phyloP scores from a whole-genome alignment of 2,888 invertebrate genomes.

The Hydroisotoma schaefferi region DNA sequence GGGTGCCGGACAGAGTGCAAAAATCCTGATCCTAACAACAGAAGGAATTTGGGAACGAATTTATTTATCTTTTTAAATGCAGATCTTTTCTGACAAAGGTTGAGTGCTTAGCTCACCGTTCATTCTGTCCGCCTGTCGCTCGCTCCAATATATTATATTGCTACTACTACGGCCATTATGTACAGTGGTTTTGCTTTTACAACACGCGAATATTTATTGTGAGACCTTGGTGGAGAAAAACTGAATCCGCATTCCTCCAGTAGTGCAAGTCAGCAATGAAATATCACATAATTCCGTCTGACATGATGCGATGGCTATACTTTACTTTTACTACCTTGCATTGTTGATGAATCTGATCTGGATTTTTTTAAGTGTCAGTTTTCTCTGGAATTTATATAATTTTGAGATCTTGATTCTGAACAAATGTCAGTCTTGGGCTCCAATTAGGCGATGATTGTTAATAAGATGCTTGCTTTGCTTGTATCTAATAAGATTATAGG shows the following conservation, averaged over 20 bases:
- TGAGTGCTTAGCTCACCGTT: slow-evolving; percentile 14
- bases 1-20: not conserved
- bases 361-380: not conserved
- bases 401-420: slow-evolving; percentile 3
- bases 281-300: slow-evolving; percentile 12
- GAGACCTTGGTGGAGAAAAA: not conserved
- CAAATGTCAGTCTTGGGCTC: not conserved
- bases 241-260: slow-evolving; percentile 19
- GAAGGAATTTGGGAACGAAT: not conserved
- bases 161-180: too few species aligned
- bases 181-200: not conserved
- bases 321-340: slow-evolving; percentile 11
- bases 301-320: not conserved
- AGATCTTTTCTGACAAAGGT: slow-evolving; percentile 12
- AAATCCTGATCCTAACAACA: slow-evolving; percentile 1
- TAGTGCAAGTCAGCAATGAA: slow-evolving; percentile 10
- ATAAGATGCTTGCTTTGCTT: too few species aligned
- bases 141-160: too few species aligned
- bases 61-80: too few species aligned
- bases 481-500: not conserved
- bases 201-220: slow-evolving; percentile 20
- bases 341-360: slow-evolving; percentile 2
- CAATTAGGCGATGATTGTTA: slow-evolving; percentile 1
- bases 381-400: not conserved
- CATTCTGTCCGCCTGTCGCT: slow-evolving; percentile 11